Evolutionary conservation across 2,113 vertebrate genomes (phyloP).

Genomic region (Gobiocypris rarus): DNA sequence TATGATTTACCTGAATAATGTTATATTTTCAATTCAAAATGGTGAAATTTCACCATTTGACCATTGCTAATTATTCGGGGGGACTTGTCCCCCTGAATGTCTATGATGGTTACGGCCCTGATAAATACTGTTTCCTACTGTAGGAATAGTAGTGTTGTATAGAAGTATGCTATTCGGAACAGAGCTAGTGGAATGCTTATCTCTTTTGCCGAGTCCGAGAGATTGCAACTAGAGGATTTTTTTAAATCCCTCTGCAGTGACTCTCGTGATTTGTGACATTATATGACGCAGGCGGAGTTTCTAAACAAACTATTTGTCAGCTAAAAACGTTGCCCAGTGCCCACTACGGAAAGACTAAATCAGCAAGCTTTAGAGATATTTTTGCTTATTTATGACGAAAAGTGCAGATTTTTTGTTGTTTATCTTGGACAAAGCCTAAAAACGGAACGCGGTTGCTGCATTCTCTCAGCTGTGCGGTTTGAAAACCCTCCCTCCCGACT

Average conservation of each 20-base stretch:
- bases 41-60: too few relatives aligned
- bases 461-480: not conserved
- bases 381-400: not conserved
- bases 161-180: not conserved
- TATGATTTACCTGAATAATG: too few relatives aligned
- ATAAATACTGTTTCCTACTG: not conserved
- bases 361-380: not conserved
- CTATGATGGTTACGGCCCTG: too few relatives aligned
- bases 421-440: not conserved
- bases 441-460: not conserved
- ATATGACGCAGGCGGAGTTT: slow-evolving; percentile 13
- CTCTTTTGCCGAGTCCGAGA: too few relatives aligned
- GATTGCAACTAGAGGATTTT: too few relatives aligned
- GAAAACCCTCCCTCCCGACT: slow-evolving; percentile 45
- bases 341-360: not conserved
- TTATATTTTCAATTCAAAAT: too few relatives aligned
- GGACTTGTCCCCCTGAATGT: too few relatives aligned
- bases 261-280: not conserved
- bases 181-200: too few relatives aligned
- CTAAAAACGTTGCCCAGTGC: not conserved
- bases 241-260: not conserved
- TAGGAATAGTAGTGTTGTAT: not conserved
- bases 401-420: not conserved
- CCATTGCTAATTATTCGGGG: too few relatives aligned
- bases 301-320: slow-evolving; percentile 31